Conservation (phyloP, 2,888 invertebrate species). For the Calliopum simillimum region DNA sequence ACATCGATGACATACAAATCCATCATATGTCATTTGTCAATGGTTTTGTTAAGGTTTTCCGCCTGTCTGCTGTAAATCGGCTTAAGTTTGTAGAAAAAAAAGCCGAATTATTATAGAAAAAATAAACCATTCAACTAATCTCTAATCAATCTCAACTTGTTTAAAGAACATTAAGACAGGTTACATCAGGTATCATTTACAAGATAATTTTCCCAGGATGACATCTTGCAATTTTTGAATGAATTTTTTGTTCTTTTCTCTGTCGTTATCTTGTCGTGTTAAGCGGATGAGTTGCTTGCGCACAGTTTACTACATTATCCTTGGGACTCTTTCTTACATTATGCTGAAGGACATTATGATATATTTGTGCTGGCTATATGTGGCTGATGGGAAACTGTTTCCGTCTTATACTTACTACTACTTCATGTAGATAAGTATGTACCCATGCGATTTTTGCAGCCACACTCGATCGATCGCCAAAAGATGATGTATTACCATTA, state of each 20-base stretch:
- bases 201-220: conserved; percentile 19
- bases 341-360: conserved; percentile 16
- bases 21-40: conserved; percentile 26
- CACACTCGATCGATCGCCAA: neutral
- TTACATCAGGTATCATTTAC: conserved; percentile 41
- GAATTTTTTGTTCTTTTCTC: conserved; percentile 24
- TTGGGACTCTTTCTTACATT: neutral
- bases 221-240: neutral
- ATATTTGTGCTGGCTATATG: conserved; percentile 2
- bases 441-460: neutral
- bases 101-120: too few species aligned
- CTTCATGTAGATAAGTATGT: too few species aligned
- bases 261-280: conserved; percentile 31
- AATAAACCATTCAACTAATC: conserved; percentile 37
- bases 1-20: conserved; percentile 16
- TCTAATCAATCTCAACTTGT: conserved; percentile 57
- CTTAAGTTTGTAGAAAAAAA: neutral
- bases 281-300: conserved; percentile 61
- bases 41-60: neutral
- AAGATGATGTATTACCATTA: conserved; percentile 13
- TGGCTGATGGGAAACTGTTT: conserved; percentile 2
- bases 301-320: conserved; percentile 54
- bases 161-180: conserved; percentile 56
- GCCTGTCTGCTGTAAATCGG: conserved; percentile 12
- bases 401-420: neutral